phyloP scores from a whole-genome alignment of 2,888 invertebrate species.

The Epinotia bilunana region DNA sequence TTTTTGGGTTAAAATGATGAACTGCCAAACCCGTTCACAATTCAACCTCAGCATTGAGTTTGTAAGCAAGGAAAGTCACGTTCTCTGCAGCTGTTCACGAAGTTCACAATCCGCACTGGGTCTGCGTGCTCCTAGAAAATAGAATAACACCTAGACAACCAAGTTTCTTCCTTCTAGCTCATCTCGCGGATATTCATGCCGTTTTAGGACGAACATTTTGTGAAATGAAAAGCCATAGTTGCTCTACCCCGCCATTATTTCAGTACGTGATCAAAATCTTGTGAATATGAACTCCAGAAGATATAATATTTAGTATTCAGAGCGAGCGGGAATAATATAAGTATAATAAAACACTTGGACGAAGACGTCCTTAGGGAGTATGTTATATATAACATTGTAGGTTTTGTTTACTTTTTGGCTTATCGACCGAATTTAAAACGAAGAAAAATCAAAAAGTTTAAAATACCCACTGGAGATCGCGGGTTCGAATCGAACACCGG shows the following conservation, averaged over 20 bases:
- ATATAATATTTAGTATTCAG: constrained; percentile 42
- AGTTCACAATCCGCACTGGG: no score
- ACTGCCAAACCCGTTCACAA: neutral
- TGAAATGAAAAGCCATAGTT: constrained; percentile 44
- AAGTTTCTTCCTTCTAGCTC: constrained; percentile 27
- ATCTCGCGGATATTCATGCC: constrained; percentile 11
- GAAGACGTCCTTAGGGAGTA: constrained; percentile 20
- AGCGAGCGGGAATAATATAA: constrained; percentile 43
- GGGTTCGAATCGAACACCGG: no score
- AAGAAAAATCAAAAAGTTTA: no score
- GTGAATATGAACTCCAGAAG: constrained; percentile 43
- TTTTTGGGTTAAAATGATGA: neutral
- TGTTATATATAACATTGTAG: neutral
- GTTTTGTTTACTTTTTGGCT: neutral
- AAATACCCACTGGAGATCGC: no score
- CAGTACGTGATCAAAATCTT: constrained; percentile 53
- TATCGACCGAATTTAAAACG: neutral
- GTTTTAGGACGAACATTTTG: constrained; percentile 33
- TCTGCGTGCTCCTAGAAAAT: no score
- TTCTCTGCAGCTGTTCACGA: no score
- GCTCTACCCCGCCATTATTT: constrained; percentile 49
- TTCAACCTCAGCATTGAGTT: neutral
- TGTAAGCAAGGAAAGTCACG: no score
- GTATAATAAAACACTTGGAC: constrained; percentile 42
- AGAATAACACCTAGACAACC: constrained; percentile 20